Evolutionary conservation across 2,113 vertebrate species (phyloP).

Genomic region (Aspidoscelis tigris): DNA sequence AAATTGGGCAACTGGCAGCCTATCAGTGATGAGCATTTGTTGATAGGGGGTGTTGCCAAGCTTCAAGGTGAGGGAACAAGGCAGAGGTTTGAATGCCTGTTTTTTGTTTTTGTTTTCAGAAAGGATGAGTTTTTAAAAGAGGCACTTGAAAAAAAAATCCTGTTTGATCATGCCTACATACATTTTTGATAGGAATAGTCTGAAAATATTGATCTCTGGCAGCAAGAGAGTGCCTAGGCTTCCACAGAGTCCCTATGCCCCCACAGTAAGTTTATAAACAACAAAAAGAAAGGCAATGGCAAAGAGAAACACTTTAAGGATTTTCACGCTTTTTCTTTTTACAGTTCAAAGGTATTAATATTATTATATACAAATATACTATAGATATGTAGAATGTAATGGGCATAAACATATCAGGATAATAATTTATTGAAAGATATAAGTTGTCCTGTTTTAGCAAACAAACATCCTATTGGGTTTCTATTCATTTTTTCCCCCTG

Average conservation of each 20-base stretch:
- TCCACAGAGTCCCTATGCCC: neutral
- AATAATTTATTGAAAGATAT: neutral
- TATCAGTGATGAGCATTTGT: no score
- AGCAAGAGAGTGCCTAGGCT: neutral
- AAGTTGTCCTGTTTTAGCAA: neutral
- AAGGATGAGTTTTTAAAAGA: no score
- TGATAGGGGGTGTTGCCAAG: no score
- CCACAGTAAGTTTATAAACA: neutral
- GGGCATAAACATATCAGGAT: neutral
- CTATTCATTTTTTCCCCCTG: neutral
- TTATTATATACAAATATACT: neutral
- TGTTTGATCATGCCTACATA: no score
- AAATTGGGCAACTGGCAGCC: no score
- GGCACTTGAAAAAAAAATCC: no score
- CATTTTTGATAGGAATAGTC: neutral
- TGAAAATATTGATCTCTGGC: neutral
- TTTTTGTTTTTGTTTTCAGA: no score
- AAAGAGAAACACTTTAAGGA: constrained; percentile 17
- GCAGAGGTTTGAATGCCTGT: no score
- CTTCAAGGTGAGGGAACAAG: no score
- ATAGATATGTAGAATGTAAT: neutral
- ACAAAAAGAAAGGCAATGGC: neutral
- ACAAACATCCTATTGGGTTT: neutral
- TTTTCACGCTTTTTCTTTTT: neutral
- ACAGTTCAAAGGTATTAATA: fast-evolving